A percentile compares a stretch with the other conserved stretches of the same genome.
Conservation (phyloP, 1,140 invertebrate species). For the Melitaea cinxia region DNA sequence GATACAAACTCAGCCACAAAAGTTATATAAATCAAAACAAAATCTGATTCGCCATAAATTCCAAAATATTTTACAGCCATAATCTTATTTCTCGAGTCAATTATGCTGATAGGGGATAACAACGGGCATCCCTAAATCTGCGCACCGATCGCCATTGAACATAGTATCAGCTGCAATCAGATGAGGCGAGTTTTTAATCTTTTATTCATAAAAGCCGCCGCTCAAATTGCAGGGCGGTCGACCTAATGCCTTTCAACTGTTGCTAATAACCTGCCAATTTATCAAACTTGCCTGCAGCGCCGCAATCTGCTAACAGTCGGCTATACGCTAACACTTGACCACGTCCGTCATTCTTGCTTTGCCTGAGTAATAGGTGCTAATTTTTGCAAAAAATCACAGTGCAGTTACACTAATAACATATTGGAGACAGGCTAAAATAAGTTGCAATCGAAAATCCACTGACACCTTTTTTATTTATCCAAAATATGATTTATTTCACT, state of each 20-base stretch:
- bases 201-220: slow-evolving; percentile 72
- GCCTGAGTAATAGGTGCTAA: slow-evolving; percentile 33
- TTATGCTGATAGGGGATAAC: slow-evolving; percentile 56
- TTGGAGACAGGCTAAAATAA: background rate
- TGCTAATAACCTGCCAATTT: slow-evolving; percentile 81
- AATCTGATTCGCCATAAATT: slow-evolving; percentile 31
- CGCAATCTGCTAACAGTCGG: slow-evolving; percentile 22
- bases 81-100: slow-evolving; percentile 50
- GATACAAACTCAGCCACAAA: background rate
- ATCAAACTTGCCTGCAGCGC: slow-evolving; percentile 68
- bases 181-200: slow-evolving; percentile 71
- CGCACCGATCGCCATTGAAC: slow-evolving; percentile 48
- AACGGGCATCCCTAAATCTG: slow-evolving; percentile 52
- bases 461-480: background rate
- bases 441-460: background rate
- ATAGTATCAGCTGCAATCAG: slow-evolving; percentile 65
- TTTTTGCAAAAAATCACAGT: slow-evolving; percentile 33
- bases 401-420: slow-evolving; percentile 17
- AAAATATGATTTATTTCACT: too few relatives aligned
- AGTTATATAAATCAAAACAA: slow-evolving; percentile 11
- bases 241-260: slow-evolving; percentile 80
- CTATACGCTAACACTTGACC: slow-evolving; percentile 29
- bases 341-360: slow-evolving; percentile 21
- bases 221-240: slow-evolving; percentile 75
- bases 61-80: slow-evolving; percentile 46